Evolutionary conservation across 2,888 invertebrate species (phyloP), one percentile per base, ranked within the genome.

Genomic region (Parelbella ahira): DNA sequence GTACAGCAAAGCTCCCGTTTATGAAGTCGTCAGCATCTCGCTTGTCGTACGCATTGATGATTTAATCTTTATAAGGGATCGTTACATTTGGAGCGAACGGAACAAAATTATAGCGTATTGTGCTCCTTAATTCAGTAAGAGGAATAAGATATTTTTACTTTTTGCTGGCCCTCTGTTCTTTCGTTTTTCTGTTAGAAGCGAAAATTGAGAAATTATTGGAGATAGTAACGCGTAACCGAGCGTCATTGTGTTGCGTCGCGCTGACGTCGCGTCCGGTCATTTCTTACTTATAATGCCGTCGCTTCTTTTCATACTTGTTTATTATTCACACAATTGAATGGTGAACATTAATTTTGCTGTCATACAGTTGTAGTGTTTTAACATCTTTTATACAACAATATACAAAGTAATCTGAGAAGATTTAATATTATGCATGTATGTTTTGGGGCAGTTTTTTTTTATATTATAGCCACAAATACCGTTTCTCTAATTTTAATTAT

Each of bases 1-100:
- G 15, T 15, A 74, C 73, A 74, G 71, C 47, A 58, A 60, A 65
- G 66, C 72, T 71, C 62, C 63, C 65, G 53, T 68, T 70, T 71
- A 74, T 75, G 75, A 65, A 67, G 60, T 65, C 45, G 53, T 53
- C 47, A 64, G 61, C 60, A 59, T 58, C 63, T 58, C 54, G 56
- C 58, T 63, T 73, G 68, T 69, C 68, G 68, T 71, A 73, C 67
- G 63, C 49, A 57, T 57, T 54, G 55, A 51, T 51, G 52, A 62
- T 64, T 36, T 66, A 66, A 68, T 66, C 62, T 60, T 54, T 48
- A 34, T 7, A 23, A 23, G 8, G 9, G 9, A 8, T 23, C 12
- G 9, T 23, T 24, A 33, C 4, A 15, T 23, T 8, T 12, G 4
- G 9, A 23, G 9, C 5, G 3, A 23, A 13, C 6, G 9, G 24